Evolutionary conservation across 2,888 invertebrate species (phyloP).

Genomic region (Eurytoma adleriae): DNA sequence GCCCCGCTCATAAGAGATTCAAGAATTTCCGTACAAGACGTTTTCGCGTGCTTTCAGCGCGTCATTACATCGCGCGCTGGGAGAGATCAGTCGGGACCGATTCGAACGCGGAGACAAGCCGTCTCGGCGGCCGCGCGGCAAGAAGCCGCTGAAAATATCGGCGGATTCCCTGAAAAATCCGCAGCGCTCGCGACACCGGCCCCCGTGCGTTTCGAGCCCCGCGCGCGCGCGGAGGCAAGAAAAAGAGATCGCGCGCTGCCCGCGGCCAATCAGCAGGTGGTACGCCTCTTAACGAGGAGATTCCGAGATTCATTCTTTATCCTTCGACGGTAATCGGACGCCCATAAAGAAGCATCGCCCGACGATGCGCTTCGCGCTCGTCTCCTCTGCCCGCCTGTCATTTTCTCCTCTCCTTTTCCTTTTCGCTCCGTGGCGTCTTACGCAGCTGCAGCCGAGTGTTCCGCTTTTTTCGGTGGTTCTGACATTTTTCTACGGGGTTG

Average conservation of each 20-base stretch:
- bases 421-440: too few species aligned
- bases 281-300: conserved; percentile 68
- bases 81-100: conserved; percentile 43
- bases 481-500: background rate
- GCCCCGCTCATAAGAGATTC: conserved; percentile 41
- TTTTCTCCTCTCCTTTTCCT: too few species aligned
- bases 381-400: background rate
- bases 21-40: conserved; percentile 53
- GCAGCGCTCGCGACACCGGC: background rate
- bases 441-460: background rate
- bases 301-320: conserved; percentile 65
- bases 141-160: conserved; percentile 41
- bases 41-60: conserved; percentile 51
- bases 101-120: background rate
- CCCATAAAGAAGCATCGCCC: conserved; percentile 52
- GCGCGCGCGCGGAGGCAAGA: conserved; percentile 46
- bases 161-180: conserved; percentile 59
- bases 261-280: conserved; percentile 67
- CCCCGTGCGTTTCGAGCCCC: conserved; percentile 46
- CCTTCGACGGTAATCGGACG: conserved; percentile 63
- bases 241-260: conserved; percentile 58
- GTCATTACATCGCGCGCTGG: conserved; percentile 45
- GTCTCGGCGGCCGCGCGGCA: conserved; percentile 3
- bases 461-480: background rate
- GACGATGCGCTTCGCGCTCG: background rate